phyloP scores from a whole-genome alignment of 2,888 invertebrate genomes.

The Plebejus melissa region DNA sequence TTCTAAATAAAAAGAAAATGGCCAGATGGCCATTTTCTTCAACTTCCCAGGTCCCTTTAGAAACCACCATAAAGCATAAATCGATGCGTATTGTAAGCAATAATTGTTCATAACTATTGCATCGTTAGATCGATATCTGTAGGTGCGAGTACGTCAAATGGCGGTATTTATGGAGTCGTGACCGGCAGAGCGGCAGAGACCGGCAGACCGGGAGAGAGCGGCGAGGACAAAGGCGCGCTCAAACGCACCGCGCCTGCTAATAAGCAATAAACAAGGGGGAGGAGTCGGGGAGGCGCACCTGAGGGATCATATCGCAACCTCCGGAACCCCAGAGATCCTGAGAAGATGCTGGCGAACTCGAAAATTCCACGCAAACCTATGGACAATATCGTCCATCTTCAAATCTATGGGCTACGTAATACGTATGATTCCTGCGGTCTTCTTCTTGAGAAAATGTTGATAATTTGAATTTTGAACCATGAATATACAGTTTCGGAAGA shows the following conservation, averaged over 20 bases:
- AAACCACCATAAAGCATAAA: background rate
- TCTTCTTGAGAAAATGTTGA: no score
- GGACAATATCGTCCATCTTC: no score
- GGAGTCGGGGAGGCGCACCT: conserved; percentile 69
- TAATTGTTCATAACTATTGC: conserved; percentile 23
- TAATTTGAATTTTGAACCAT: background rate
- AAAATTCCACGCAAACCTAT: background rate
- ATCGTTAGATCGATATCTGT: conserved; percentile 69
- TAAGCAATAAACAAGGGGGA: conserved; percentile 80
- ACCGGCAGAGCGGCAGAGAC: conserved; percentile 38
- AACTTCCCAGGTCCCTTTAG: no score
- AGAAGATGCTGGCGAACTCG: conserved; percentile 16
- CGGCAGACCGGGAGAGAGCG: conserved; percentile 46
- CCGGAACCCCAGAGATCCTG: conserved; percentile 22
- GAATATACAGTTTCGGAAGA: background rate
- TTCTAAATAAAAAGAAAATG: no score
- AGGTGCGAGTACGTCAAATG: conserved; percentile 67
- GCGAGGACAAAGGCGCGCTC: conserved; percentile 75
- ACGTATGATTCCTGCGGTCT: no score
- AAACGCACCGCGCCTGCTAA: conserved; percentile 75
- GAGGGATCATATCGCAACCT: conserved; percentile 70
- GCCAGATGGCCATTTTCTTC: no score
- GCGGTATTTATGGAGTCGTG: conserved; percentile 75
- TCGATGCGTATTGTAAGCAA: conserved; percentile 15
- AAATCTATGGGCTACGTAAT: no score